A percentile compares a stretch with the other conserved stretches of the same genome.
These are phyloP conservation scores for Metaphire vulgaris DNA, from an alignment of 1,140 invertebrate species.

Conservation along the genomic window DNA sequence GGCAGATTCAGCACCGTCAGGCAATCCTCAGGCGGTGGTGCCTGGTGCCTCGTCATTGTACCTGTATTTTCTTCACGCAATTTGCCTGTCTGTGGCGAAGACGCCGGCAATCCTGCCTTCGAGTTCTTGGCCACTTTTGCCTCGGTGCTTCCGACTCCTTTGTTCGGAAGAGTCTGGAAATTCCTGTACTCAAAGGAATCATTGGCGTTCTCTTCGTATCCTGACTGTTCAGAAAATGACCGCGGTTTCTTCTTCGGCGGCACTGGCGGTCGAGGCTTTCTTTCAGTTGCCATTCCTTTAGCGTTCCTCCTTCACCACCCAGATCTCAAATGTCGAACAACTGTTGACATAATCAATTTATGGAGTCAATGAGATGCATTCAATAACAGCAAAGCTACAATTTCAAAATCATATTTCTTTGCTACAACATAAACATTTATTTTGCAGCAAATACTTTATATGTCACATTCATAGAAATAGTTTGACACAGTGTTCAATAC, in stretches of 20 bases:
- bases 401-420: no score
- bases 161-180: background rate
- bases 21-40: background rate
- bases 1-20: background rate
- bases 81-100: no score
- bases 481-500: no score
- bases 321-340: no score
- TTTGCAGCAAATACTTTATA: no score
- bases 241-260: background rate
- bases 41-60: background rate
- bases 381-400: no score
- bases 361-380: no score
- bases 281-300: no score
- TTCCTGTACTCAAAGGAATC: background rate
- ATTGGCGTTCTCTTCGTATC: background rate
- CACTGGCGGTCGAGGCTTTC: background rate
- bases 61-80: background rate
- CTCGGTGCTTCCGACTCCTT: background rate
- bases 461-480: no score
- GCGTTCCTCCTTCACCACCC: no score
- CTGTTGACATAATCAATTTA: no score
- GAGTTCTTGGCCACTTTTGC: background rate
- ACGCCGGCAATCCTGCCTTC: background rate
- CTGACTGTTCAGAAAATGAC: background rate
- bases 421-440: no score